These are phyloP conservation scores for Acinonyx jubatus DNA, from an alignment of 2,113 vertebrate species.

Conservation along the genomic window DNA sequence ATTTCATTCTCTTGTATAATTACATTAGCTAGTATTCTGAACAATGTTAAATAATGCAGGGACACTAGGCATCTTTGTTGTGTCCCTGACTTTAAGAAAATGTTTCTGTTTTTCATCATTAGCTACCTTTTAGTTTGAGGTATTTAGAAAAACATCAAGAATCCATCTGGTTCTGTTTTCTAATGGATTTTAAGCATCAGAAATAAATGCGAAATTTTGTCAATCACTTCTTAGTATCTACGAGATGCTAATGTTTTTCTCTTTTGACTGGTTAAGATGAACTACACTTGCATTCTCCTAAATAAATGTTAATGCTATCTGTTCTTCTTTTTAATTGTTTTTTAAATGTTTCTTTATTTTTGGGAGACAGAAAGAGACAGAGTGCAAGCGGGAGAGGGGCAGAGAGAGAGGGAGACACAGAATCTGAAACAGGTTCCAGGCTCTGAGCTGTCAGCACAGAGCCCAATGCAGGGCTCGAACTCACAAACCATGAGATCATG, in stretches of 20 bases:
- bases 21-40: not conserved
- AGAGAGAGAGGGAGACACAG: too few species aligned
- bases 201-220: not conserved
- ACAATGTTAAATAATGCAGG: not conserved
- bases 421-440: too few species aligned
- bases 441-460: too few species aligned
- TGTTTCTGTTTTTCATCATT: not conserved
- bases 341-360: too few species aligned
- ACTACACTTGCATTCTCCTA: not conserved
- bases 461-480: too few species aligned
- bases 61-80: not conserved
- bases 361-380: too few species aligned
- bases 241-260: not conserved
- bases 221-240: not conserved
- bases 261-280: not conserved
- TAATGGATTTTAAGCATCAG: not conserved
- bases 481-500: too few species aligned
- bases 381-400: too few species aligned
- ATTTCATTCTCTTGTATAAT: not conserved
- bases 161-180: not conserved
- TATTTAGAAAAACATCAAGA: not conserved
- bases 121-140: slow-evolving; percentile 1
- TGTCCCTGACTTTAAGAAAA: not conserved
- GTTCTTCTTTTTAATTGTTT: not conserved
- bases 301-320: not conserved